phyloP scores from a whole-genome alignment of 2,888 invertebrate species.

The Ophonus ardosiacus region DNA sequence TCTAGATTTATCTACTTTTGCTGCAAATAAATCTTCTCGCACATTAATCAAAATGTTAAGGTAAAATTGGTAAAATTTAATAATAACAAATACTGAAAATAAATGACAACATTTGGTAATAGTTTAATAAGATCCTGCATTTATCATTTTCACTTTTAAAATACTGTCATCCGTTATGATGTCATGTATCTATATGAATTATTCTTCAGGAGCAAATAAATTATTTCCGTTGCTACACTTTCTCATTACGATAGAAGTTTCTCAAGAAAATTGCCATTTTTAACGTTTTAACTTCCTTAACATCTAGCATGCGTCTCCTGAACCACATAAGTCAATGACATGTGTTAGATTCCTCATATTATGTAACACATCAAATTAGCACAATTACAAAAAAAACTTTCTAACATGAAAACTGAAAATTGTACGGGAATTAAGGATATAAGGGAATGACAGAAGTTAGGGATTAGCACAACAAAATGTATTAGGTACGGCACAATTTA shows the following conservation, averaged over 20 bases:
- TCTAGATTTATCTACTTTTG: background rate
- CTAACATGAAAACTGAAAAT: background rate
- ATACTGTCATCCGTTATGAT: no score
- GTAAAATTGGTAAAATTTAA: no score
- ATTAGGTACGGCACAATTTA: no score
- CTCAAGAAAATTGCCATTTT: background rate
- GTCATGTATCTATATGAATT: no score
- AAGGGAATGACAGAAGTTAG: no score
- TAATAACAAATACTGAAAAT: no score
- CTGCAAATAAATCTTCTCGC: background rate
- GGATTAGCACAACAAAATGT: background rate
- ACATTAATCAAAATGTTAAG: no score
- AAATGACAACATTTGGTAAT: no score
- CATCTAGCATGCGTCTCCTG: background rate
- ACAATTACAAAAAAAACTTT: background rate
- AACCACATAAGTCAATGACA: background rate
- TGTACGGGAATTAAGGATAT: no score
- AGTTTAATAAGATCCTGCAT: no score
- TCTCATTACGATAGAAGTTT: background rate
- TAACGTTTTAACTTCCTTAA: background rate
- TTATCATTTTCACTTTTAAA: no score
- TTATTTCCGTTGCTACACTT: background rate
- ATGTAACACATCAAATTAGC: background rate
- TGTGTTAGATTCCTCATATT: background rate
- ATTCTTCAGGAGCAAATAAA: no score